A percentile compares a stretch with the other conserved stretches of the same genome.
Evolutionary conservation across 23 tunicate species (phyloP).

Genomic region (Botrylloides violaceus): DNA sequence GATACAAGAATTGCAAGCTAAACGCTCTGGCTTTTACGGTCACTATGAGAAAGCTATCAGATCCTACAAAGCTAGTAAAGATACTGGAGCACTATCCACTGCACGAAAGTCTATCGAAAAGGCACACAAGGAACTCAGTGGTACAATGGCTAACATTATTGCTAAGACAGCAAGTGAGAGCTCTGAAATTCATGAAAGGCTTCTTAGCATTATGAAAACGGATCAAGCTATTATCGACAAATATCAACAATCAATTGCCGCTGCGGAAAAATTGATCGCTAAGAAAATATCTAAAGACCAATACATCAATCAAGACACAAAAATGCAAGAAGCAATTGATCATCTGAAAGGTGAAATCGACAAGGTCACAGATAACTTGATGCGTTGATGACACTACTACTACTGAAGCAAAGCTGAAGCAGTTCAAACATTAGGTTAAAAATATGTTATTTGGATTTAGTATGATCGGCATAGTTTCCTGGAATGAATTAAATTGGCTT

Average conservation of each 20-base stretch:
- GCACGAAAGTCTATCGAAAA: slow-evolving; percentile 57
- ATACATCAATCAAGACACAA: slow-evolving; percentile 43
- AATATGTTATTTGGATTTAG: no score
- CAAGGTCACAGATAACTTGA: slow-evolving; percentile 19
- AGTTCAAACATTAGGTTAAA: no score
- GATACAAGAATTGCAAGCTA: slow-evolving; percentile 18
- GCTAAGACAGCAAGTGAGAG: slow-evolving; percentile 49
- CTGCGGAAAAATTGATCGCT: slow-evolving; percentile 51
- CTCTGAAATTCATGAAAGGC: slow-evolving; percentile 48
- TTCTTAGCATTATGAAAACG: slow-evolving; percentile 26
- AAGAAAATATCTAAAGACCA: slow-evolving; percentile 40
- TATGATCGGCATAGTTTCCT: no score
- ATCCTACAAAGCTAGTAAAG: slow-evolving; percentile 56
- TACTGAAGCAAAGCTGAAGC: no score
- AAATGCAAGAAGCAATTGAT: slow-evolving; percentile 38
- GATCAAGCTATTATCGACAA: slow-evolving; percentile 63
- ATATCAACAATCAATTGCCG: slow-evolving; percentile 6
- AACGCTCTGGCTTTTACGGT: slow-evolving; percentile 46
- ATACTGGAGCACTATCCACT: slow-evolving; percentile 21
- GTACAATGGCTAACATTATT: slow-evolving; percentile 34
- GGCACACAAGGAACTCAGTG: slow-evolving; percentile 65
- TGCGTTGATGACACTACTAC: background rate
- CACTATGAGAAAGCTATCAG: slow-evolving; percentile 63
- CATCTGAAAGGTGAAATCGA: slow-evolving; percentile 21
- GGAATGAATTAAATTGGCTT: no score